These are phyloP conservation scores for Caenorhabditis remanei DNA, from an alignment of 1,140 invertebrate genomes.

Conservation along the genomic window DNA sequence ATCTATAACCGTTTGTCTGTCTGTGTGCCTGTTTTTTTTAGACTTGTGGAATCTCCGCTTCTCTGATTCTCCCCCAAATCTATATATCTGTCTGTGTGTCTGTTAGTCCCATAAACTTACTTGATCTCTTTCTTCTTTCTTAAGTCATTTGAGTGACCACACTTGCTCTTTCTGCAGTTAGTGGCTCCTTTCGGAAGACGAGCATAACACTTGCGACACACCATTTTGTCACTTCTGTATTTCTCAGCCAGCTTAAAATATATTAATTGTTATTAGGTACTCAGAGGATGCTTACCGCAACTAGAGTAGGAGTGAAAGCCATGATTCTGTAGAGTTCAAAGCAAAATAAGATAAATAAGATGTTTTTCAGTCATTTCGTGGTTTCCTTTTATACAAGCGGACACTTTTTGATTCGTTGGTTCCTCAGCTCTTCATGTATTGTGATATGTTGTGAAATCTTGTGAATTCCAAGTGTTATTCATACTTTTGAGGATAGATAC, in stretches of 20 bases:
- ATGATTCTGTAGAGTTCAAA: not conserved
- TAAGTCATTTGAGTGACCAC: not conserved
- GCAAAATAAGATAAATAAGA: too few species aligned
- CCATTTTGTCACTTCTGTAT: not conserved
- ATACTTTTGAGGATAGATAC: not conserved
- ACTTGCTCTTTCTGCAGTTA: not conserved
- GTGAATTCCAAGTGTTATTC: not conserved
- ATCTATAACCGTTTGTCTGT: too few species aligned
- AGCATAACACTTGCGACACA: constrained; percentile 6
- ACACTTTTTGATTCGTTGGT: not conserved
- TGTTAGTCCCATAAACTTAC: not conserved
- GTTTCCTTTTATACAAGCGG: not conserved
- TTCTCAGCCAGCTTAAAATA: not conserved
- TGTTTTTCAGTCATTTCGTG: not conserved
- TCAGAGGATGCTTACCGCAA: not conserved
- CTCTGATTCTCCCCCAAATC: too few species aligned
- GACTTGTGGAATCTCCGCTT: too few species aligned
- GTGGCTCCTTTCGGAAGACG: constrained; percentile 10
- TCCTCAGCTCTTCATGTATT: not conserved
- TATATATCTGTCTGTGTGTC: not conserved
- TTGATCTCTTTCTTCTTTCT: not conserved
- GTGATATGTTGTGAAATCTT: not conserved
- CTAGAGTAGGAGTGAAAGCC: not conserved
- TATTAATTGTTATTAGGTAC: not conserved
- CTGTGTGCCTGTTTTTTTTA: too few species aligned